Base-by-base conservation (phyloP, 1,140 invertebrate genomes). In the Stegodyphus mimosarum region DNA sequence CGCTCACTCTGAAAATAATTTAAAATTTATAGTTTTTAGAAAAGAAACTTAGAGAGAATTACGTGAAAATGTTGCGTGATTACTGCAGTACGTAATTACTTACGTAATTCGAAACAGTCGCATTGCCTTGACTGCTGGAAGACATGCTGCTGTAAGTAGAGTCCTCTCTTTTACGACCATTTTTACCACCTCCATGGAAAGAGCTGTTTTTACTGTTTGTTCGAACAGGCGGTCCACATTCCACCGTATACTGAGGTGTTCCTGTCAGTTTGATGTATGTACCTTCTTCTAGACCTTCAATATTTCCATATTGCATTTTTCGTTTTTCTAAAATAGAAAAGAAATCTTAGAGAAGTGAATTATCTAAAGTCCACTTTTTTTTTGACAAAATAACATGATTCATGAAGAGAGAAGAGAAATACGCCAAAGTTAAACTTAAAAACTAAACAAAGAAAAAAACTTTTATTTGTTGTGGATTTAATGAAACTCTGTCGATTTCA, bases 111-210 rank as follows among this genome's bases (percentile, higher is more conserved):
- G 87, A 87, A 33, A 78, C 75, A 2, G 87, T 81, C 11, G 87
- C 87, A 64, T 87, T 81, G 9, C 87, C 87, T 50, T 86, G 87
- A 49, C 87, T 88, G n/a, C 87, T 86, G 1, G 86, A 87, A 6
- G 87, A 88, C 87, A 88, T 88, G 13, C 81, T 86, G 7, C 86
- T 87, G 64, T 88, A 88, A 69, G 87, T 88, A 2, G 87, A 88
- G 70, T 88, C 87, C 70, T 87, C 81, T 10, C 86, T 52, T 17
- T 87, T 75, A 2, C 83, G 79, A 15, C 72, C 67, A 53, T 64
- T 73, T 7, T 74, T 74, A 9, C 52, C 49, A 73, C 69, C 79
- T 52, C 69, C 74, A 48, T 74, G 83, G 49, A 75, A 69, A 51
- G 75, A 73, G 60, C 73, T 76, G 11, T 55, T 63, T 11, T 71